Evolutionary conservation across 2,888 invertebrate genomes (phyloP).

Genomic region (Anthrax anthrax): DNA sequence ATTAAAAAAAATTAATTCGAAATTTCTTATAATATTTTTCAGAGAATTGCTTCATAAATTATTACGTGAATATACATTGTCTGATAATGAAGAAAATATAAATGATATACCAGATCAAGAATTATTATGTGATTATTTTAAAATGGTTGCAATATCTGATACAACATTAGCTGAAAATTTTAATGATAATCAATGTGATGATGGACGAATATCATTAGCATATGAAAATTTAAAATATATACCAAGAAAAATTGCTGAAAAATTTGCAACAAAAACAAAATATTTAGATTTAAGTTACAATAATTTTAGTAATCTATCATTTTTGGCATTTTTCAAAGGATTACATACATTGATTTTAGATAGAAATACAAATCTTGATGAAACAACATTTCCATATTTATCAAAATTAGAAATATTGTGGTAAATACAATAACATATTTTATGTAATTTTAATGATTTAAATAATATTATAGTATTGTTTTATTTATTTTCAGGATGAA

Average conservation of each 20-base stretch:
- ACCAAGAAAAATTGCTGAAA: constrained; percentile 47
- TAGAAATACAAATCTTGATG: constrained; percentile 58
- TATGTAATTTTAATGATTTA: neutral
- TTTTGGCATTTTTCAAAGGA: constrained; percentile 54
- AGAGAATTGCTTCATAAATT: neutral
- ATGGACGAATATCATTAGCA: constrained; percentile 48
- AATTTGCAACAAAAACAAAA: constrained; percentile 44
- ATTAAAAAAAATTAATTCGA: too few relatives aligned
- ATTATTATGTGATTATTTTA: constrained; percentile 14
- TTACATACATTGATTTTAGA: constrained; percentile 68
- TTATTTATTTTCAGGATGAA: constrained; percentile 39
- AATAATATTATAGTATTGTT: neutral
- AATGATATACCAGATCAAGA: constrained; percentile 5
- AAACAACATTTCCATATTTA: constrained; percentile 53
- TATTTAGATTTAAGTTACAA: constrained; percentile 60
- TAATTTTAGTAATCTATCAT: constrained; percentile 59
- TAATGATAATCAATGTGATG: constrained; percentile 33
- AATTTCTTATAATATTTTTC: too few relatives aligned
- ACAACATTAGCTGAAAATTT: constrained; percentile 20
- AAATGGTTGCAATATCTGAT: constrained; percentile 21
- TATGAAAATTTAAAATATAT: constrained; percentile 52
- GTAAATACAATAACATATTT: constrained; percentile 30
- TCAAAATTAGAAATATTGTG: constrained; percentile 63
- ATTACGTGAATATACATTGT: neutral
- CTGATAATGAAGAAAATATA: neutral